phyloP scores from a whole-genome alignment of 2,888 invertebrate species.

The Thalpophila matura region DNA sequence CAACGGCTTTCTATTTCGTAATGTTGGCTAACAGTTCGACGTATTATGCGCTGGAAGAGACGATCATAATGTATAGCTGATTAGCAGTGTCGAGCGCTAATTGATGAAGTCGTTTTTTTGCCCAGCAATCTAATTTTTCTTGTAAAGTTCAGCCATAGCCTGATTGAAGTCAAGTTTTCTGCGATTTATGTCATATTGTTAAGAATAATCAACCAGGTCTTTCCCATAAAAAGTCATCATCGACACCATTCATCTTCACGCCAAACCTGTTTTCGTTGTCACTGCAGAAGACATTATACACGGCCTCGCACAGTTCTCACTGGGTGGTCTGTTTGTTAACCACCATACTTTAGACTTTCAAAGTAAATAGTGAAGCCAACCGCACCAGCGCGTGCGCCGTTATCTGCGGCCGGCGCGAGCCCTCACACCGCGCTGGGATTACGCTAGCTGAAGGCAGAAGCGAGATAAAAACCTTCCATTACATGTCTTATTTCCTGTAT shows the following conservation, averaged over 20 bases:
- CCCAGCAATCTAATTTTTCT: no score
- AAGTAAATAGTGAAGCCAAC: not conserved
- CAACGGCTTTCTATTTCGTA: slow-evolving; percentile 42
- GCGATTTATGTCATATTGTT: not conserved
- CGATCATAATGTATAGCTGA: not conserved
- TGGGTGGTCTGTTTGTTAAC: slow-evolving; percentile 6
- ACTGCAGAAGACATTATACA: not conserved
- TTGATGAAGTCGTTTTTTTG: not conserved
- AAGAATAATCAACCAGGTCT: not conserved
- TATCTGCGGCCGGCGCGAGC: not conserved
- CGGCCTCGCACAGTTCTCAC: not conserved
- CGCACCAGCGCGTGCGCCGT: slow-evolving; percentile 5
- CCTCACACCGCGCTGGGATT: not conserved
- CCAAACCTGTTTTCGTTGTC: not conserved
- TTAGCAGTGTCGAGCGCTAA: not conserved
- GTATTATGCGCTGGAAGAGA: not conserved
- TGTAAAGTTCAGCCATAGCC: not conserved
- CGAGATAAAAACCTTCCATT: not conserved
- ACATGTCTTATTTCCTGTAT: no score
- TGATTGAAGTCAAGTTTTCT: not conserved
- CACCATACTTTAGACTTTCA: not conserved
- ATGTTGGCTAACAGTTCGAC: slow-evolving; percentile 24
- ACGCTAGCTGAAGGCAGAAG: not conserved
- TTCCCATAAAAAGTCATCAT: not conserved
- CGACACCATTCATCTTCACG: not conserved